Conservation (phyloP, 64 coral and sea anemone genomes). For the Pachyseris speciosa region DNA sequence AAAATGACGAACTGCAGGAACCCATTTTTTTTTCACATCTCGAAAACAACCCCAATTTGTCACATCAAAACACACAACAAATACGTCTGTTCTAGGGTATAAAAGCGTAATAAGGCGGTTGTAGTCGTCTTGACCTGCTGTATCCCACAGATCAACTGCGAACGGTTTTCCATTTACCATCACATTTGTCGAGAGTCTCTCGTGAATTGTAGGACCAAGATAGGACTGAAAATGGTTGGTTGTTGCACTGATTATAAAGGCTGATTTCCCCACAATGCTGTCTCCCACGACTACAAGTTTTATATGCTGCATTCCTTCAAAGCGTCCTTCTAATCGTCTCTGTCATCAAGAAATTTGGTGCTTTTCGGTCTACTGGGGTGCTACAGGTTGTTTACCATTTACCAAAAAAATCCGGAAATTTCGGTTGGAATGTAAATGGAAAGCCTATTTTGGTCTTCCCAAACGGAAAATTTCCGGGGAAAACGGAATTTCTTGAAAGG, state of each 20-base stretch:
- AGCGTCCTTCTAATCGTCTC: no score
- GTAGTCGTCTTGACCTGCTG: constrained; percentile 94
- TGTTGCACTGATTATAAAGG: constrained; percentile 53
- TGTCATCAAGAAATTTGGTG: background rate
- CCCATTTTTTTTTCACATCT: constrained; percentile 77
- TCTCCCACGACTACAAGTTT: constrained; percentile 88
- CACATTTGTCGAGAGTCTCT: constrained; percentile 58
- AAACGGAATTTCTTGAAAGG: no score
- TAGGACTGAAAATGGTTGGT: constrained; percentile 68
- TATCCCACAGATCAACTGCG: constrained; percentile 77
- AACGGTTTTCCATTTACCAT: constrained; percentile 42
- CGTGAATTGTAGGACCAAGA: constrained; percentile 92
- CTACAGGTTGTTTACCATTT: no score
- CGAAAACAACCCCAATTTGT: constrained; percentile 73
- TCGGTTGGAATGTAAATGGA: no score
- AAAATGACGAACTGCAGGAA: constrained; percentile 78
- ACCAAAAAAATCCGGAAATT: no score
- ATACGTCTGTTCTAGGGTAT: constrained; percentile 86
- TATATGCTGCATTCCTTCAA: constrained; percentile 10
- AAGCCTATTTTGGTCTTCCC: no score
- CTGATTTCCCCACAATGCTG: constrained; percentile 79
- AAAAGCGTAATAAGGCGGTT: constrained; percentile 82
- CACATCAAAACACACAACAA: constrained; percentile 96
- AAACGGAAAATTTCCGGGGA: no score
- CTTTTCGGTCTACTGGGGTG: no score